Evolutionary conservation across 1,140 invertebrate species (phyloP).

Genomic region (Drosophila kurseongensis): DNA sequence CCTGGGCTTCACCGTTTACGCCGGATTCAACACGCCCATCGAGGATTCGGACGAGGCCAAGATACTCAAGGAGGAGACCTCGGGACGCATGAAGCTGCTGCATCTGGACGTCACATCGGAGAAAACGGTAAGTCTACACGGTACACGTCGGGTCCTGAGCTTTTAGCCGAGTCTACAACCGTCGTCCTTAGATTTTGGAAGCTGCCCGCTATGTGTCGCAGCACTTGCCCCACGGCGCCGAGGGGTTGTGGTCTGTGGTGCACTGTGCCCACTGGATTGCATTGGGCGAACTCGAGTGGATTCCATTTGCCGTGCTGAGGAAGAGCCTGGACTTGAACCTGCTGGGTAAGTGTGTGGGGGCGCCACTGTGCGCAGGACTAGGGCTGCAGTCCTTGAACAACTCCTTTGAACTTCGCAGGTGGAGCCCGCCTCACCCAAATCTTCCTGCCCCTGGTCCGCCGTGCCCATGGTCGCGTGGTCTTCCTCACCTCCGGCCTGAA

Average conservation of each 20-base stretch:
- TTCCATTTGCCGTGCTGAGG: slow-evolving; percentile 90
- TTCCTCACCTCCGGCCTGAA: slow-evolving; percentile 90
- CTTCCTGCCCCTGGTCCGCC: slow-evolving; percentile 91
- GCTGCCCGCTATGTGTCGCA: slow-evolving; percentile 91
- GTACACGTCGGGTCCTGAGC: slow-evolving; percentile 1
- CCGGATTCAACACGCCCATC: slow-evolving; percentile 89
- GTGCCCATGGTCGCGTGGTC: slow-evolving; percentile 89
- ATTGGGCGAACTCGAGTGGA: slow-evolving; percentile 95
- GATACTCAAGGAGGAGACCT: slow-evolving; percentile 90
- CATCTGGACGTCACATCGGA: slow-evolving; percentile 91
- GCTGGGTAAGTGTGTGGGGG: slow-evolving; percentile 85
- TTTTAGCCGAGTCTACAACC: slow-evolving; percentile 19
- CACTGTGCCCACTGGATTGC: slow-evolving; percentile 95
- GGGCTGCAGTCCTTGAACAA: background rate
- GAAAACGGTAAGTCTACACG: slow-evolving; percentile 85
- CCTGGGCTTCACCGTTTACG: slow-evolving; percentile 92
- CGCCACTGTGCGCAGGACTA: slow-evolving; percentile 12
- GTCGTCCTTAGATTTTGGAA: slow-evolving; percentile 87
- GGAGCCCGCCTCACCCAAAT: slow-evolving; percentile 91
- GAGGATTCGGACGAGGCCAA: slow-evolving; percentile 88
- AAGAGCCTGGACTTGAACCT: slow-evolving; percentile 92
- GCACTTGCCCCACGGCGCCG: slow-evolving; percentile 90
- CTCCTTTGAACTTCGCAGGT: slow-evolving; percentile 78
- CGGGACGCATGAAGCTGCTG: slow-evolving; percentile 89
- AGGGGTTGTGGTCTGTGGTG: slow-evolving; percentile 94